Conservation (phyloP, 2,113 vertebrate genomes). For the Oryzias celebensis region DNA sequence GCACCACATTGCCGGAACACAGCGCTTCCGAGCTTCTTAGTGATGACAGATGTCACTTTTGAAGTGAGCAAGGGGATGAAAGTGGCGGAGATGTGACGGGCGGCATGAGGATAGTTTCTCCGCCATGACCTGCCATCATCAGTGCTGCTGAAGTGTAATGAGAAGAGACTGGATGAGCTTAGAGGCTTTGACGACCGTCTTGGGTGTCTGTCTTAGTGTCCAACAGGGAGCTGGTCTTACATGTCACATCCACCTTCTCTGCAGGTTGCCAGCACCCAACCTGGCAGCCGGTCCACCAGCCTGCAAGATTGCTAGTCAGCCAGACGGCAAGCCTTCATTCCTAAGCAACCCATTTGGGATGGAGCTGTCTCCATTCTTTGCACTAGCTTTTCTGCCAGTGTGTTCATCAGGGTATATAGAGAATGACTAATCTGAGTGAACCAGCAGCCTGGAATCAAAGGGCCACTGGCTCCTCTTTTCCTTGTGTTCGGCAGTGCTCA, state of each 20-base stretch:
- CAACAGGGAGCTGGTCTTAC: conserved; percentile 54
- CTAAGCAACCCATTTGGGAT: conserved; percentile 59
- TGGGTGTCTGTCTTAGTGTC: conserved; percentile 62
- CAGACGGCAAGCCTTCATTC: conserved; percentile 45
- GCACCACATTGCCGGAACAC: conserved; percentile 77
- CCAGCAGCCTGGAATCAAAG: conserved; percentile 73
- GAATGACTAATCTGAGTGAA: conserved; percentile 76
- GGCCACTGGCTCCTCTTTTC: conserved; percentile 71
- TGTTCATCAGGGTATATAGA: conserved; percentile 72
- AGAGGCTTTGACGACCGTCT: conserved; percentile 57
- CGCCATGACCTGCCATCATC: conserved; percentile 69
- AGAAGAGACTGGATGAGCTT: conserved; percentile 66
- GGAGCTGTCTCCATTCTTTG: conserved; percentile 65
- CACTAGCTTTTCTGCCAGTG: conserved; percentile 67
- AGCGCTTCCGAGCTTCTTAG: conserved; percentile 83
- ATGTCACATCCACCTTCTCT: conserved; percentile 55
- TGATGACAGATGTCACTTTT: conserved; percentile 82
- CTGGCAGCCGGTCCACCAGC: conserved; percentile 55
- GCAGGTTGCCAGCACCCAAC: conserved; percentile 55
- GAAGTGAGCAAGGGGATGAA: conserved; percentile 79
- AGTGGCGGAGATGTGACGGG: conserved; percentile 76
- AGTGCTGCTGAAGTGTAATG: conserved; percentile 64
- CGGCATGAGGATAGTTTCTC: conserved; percentile 73
- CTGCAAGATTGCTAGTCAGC: conserved; percentile 25
- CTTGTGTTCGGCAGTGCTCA: conserved; percentile 63